Evolutionary conservation across 2,113 vertebrate species (phyloP), one percentile per base, ranked within the genome.

Genomic region (Trematomus loennbergii): DNA sequence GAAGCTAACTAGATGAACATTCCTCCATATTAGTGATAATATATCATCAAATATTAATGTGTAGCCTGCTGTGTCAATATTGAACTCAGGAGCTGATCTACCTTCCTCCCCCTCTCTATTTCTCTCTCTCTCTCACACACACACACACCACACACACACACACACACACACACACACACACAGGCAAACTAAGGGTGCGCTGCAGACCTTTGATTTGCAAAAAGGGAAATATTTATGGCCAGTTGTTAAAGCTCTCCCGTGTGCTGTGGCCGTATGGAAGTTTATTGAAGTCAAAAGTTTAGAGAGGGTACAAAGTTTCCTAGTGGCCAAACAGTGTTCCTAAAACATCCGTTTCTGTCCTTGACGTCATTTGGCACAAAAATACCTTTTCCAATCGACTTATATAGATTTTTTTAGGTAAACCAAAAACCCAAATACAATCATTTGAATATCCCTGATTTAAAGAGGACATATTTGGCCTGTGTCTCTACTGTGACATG

Each of bases 151-250:
- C 69, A 49, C 82, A 36, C 58, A 63, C 66, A 54, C 71, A 36
- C 55, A 20, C 57, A n/a, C 52, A 59, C 20, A 61, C 72, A 72
- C 53, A 63, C 62, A 46, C 18, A 53, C 66, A 57, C 13, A 54
- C 46, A 18, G 11, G 5, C 22, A 71, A 59, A 75, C 72, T 72
- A 9, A 64, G 63, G 78, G 60, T 22, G 57, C 29, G 60, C 68
- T 71, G 12, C 43, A 70, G 66, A 91, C 86, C 86, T 91, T 87
- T 87, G 90, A 86, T 92, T 89, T 89, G 55, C 70, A 86, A 84
- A 92, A 87, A 88, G 74, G 78, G 85, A 85, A 90, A 90, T 89
- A 88, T 91, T 92, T 83, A 89, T 86, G 81, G 69, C 71, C 74
- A 54, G 74, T 87, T 84, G 87, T 88, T 83, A 73, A 84, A 83